A percentile compares a stretch with the other conserved stretches of the same genome.
These are phyloP conservation scores for Carollia perspicillata DNA, from an alignment of 2,113 vertebrate species.

Conservation along the genomic window DNA sequence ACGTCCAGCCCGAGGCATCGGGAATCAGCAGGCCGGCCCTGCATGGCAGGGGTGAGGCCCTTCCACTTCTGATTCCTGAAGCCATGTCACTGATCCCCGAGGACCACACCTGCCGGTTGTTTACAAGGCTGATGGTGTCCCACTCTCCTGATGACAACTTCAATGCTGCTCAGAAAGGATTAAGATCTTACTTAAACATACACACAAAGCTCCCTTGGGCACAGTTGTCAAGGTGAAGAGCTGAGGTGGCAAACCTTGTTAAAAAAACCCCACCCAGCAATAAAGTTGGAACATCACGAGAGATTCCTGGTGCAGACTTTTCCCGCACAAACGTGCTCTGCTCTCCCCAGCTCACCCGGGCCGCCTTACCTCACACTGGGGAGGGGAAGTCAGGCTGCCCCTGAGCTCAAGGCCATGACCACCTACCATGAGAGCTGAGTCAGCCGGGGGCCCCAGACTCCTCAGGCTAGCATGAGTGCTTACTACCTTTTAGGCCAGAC, in stretches of 20 bases:
- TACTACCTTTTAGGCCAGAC: neutral
- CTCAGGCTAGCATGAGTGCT: neutral
- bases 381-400: neutral
- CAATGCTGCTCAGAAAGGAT: slow-evolving; percentile 72
- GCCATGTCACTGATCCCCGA: neutral
- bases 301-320: neutral
- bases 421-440: rapidly evolving
- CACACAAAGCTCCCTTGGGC: slow-evolving; percentile 54
- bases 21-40: neutral
- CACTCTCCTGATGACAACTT: slow-evolving; percentile 51
- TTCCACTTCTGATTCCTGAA: neutral
- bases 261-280: neutral
- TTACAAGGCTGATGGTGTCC: neutral
- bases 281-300: neutral
- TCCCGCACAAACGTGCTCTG: neutral
- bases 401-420: neutral
- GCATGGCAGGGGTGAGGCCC: neutral
- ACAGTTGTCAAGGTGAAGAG: slow-evolving; percentile 58
- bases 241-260: slow-evolving; percentile 57
- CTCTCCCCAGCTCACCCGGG: neutral
- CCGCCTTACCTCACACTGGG: rapidly evolving
- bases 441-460: neutral
- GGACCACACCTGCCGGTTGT: neutral
- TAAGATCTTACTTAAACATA: slow-evolving; percentile 71
- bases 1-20: neutral